These are phyloP conservation scores for Myotis pilosus DNA, from an alignment of 2,797 vertebrate genomes.

Conservation along the genomic window DNA sequence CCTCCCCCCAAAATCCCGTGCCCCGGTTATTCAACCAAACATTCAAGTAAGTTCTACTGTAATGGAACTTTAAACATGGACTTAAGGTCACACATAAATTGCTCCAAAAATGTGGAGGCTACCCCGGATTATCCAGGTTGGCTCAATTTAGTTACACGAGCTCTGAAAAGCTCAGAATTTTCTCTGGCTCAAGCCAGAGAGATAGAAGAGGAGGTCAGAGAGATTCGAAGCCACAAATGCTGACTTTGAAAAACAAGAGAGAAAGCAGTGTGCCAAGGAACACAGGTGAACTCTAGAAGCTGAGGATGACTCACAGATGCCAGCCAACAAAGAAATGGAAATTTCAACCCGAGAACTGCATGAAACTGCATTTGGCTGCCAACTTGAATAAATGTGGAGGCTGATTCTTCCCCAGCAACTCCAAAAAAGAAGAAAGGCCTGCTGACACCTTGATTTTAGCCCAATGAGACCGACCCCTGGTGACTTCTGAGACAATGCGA, in stretches of 20 bases:
- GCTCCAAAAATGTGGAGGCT: background rate
- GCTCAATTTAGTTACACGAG: background rate
- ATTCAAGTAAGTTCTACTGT: background rate
- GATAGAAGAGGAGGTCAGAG: background rate
- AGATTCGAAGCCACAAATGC: background rate
- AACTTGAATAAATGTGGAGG: background rate
- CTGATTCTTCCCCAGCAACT: background rate
- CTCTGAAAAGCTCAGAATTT: background rate
- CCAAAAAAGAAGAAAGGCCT: background rate
- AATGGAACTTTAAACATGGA: background rate
- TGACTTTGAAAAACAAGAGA: background rate
- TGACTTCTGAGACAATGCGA: background rate
- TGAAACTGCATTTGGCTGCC: background rate
- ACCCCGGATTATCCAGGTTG: background rate
- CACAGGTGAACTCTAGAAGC: background rate
- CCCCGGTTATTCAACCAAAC: background rate
- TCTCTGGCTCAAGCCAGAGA: background rate
- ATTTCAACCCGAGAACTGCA: accelerated
- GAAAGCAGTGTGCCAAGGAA: background rate
- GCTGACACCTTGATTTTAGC: background rate
- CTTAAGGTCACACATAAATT: background rate
- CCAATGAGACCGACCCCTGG: accelerated
- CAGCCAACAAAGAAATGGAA: background rate
- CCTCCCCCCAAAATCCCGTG: accelerated
- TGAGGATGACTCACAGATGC: background rate